These are phyloP conservation scores for Anthoptus insignis DNA, from an alignment of 2,888 invertebrate genomes.

Conservation along the genomic window DNA sequence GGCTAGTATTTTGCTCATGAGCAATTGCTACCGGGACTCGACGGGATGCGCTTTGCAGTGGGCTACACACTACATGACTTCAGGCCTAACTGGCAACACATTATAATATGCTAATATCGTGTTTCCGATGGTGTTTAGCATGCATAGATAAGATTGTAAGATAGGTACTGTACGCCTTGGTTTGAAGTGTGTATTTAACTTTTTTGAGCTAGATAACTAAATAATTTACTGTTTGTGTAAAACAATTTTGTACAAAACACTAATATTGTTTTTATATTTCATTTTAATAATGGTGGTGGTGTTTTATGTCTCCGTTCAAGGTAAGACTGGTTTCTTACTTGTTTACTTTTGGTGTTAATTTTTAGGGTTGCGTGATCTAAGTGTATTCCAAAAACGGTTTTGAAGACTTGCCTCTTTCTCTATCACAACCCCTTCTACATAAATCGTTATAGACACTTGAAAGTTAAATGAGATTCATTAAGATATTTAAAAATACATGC, in stretches of 20 bases:
- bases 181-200: background rate
- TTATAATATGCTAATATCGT: background rate
- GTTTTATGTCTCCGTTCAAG: conserved; percentile 20
- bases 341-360: background rate
- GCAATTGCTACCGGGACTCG: background rate
- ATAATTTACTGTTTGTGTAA: background rate
- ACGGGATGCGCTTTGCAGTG: background rate
- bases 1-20: background rate
- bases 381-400: too few relatives aligned
- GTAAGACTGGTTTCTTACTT: conserved; percentile 29
- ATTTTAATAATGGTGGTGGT: conserved; percentile 32
- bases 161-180: background rate
- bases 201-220: background rate
- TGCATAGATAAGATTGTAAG: background rate
- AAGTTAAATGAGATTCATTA: too few relatives aligned
- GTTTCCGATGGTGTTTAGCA: background rate
- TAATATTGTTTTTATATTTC: conserved; percentile 21
- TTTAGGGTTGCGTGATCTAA: too few relatives aligned
- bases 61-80: conserved; percentile 1
- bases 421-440: too few relatives aligned
- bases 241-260: background rate
- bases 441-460: too few relatives aligned
- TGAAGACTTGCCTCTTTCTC: too few relatives aligned
- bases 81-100: background rate
- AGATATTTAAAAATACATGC: too few relatives aligned